Evolutionary conservation across 2,113 vertebrate species (phyloP), one percentile per base, ranked within the genome.

Genomic region (Crotalus viridis): DNA sequence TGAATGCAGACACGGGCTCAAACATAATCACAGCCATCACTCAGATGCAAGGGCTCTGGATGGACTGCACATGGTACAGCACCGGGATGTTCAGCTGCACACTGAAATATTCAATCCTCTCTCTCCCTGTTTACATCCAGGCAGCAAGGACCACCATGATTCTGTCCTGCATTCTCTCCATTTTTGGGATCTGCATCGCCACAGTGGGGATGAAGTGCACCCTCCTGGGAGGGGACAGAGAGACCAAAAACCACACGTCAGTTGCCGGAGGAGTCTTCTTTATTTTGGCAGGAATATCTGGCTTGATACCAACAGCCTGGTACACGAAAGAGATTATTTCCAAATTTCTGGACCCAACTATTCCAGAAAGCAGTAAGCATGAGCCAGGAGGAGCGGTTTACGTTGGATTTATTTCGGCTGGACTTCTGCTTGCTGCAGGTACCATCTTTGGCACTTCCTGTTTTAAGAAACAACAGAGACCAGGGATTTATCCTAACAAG

Each of bases 21-120:
- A 99, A 98, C 95, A 99, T 99, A 97, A 98, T 99, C 96, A 99
- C 98, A 0, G 98, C 98, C 24, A 98, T 98, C 48, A 98, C 98
- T 6, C 99, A 99, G 97, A 98, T 99, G 98, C 99, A 99, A 93
- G 99, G 99, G 54, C 97, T 99, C 89, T 99, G 99, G 99, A 99
- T 99, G 99, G 99, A 99, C 98, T 99, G 99, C 97, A 99, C 99
- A 0, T 99, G 99, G 99, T 98, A 99, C 97, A 99, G 99, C 97
- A 99, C 99, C 0, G 99, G 99, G 94, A 98, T 99, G 98, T 99
- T 99, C 96, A 99, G 99, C 97, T 99, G 99, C 90, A 98, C 98
- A 2, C 97, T 99, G 12, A 99, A 99, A 96, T 98, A 98, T 96
- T 99, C 99, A 0, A 95, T 99, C 33, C 98, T 99, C 61, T 98